Evolutionary conservation across 64 coral and sea anemone species (phyloP), one percentile per base, ranked within the genome.

Genomic region (Dendronephthya gigantea): DNA sequence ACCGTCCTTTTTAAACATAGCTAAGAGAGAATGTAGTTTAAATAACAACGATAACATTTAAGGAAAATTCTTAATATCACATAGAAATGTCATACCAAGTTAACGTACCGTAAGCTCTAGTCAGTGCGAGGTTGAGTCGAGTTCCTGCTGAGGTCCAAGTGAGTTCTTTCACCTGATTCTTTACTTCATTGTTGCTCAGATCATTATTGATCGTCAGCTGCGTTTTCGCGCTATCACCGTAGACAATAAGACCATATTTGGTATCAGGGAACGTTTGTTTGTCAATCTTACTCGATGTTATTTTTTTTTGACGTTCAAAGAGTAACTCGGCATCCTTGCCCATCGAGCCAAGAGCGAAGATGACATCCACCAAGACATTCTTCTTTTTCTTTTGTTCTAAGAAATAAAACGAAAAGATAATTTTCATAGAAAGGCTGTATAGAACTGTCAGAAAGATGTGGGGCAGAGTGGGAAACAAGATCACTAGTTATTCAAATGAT

Each of bases 371-470:
- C 32, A 34, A 34, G 9, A 17, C 15, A 1, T 79, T 39, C 36
- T 79, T 79, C 72, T 79, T 35, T 79, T 79, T 19, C 7, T 79
- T 19, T 79, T 79, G 72, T 35, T 79, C 72, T 79, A 79, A 79
- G 72, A 19, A 79, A 79, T 34, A 34, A 2, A 39, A 39, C 19
- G 0, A 62, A 62, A 23, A 2, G 55, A 27, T n/a, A 27, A 19
- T 62, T 19, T 62, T n/a, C 17, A 62, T 16, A 23, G 11, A 9
- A 45, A 6, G 41, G 41, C 4, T 45, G 41, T 45, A 45, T 45
- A 11, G 41, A 45, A 6, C 41, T 45, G 41, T 45, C 41, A 6
- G 41, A 11, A 45, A 45, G 41, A 45, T 6, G 41, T 11, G 11
- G 41, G 4, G 41, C 4, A 45, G 4, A 45, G 11, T 45, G 41